phyloP scores from a whole-genome alignment of 1,140 invertebrate genomes.

The Pseudomyrmex dendroicus region DNA sequence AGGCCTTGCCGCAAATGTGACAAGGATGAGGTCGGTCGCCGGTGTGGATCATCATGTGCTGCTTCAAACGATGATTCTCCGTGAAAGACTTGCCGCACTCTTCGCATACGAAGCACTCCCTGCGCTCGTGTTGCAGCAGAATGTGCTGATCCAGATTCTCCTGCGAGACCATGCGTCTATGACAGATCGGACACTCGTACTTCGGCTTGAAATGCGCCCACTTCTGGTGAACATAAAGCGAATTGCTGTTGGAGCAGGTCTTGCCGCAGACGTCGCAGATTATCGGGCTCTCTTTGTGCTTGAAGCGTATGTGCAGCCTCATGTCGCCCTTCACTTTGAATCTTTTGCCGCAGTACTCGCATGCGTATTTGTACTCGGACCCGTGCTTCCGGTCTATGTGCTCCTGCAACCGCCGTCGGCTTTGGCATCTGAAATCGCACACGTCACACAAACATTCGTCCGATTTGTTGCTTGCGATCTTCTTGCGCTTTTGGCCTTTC shows the following conservation, averaged over 20 bases:
- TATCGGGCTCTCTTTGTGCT: slow-evolving; percentile 83
- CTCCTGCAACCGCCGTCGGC: slow-evolving; percentile 84
- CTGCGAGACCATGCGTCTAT: slow-evolving; percentile 76
- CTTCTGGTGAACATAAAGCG: slow-evolving; percentile 77
- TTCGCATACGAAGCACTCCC: slow-evolving; percentile 86
- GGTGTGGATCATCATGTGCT: slow-evolving; percentile 89
- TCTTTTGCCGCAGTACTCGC: slow-evolving; percentile 84
- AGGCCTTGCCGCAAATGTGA: slow-evolving; percentile 90
- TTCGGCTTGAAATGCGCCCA: slow-evolving; percentile 80
- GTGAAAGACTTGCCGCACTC: slow-evolving; percentile 90
- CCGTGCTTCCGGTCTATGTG: slow-evolving; percentile 84
- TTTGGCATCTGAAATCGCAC: slow-evolving; percentile 83
- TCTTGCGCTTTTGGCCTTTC: neutral
- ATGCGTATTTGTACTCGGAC: slow-evolving; percentile 74
- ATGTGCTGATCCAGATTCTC: slow-evolving; percentile 80
- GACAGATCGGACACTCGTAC: slow-evolving; percentile 79
- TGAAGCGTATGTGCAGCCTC: slow-evolving; percentile 81
- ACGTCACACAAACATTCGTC: slow-evolving; percentile 57
- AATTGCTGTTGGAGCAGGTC: slow-evolving; percentile 75
- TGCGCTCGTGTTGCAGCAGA: slow-evolving; percentile 78
- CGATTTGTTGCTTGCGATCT: neutral
- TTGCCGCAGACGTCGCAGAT: slow-evolving; percentile 85
- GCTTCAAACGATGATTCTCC: slow-evolving; percentile 81
- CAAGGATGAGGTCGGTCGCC: slow-evolving; percentile 91
- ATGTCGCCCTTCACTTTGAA: slow-evolving; percentile 85